Percentiles rank a stretch among this genome's conserved stretches.
These are phyloP conservation scores for Rafetus swinhoei DNA, from an alignment of 2,113 vertebrate species.

Conservation along the genomic window DNA sequence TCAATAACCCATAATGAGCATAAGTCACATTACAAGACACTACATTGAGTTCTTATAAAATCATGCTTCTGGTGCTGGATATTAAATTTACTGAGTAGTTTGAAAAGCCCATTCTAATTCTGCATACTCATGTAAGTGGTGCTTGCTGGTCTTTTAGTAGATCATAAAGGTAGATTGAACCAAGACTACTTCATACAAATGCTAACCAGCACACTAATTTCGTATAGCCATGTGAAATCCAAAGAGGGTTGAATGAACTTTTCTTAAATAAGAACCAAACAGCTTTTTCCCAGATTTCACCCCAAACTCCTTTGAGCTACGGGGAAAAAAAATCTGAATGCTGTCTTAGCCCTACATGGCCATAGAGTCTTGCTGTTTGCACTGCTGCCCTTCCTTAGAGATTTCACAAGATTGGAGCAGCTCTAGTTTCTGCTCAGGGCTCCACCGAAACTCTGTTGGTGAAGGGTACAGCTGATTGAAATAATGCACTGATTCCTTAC, in stretches of 20 bases:
- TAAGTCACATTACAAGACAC: not conserved
- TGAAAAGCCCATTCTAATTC: conserved; percentile 7
- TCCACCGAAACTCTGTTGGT: conserved; percentile 36
- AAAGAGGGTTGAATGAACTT: conserved; percentile 1
- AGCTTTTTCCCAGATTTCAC: conserved; percentile 42
- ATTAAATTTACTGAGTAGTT: not conserved
- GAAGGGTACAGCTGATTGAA: conserved; percentile 57
- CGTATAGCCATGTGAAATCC: conserved; percentile 16
- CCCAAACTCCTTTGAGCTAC: conserved; percentile 45
- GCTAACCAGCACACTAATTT: not conserved
- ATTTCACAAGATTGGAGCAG: conserved; percentile 8
- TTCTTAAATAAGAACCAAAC: conserved; percentile 40
- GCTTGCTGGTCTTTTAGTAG: not conserved
- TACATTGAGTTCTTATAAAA: not conserved
- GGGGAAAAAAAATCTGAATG: conserved; percentile 29
- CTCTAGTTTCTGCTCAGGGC: conserved; percentile 45
- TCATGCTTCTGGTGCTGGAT: accelerated
- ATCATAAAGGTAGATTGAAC: not conserved
- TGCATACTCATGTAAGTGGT: not conserved
- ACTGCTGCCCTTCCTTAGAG: conserved; percentile 8
- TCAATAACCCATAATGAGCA: not conserved
- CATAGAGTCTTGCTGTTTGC: not conserved
- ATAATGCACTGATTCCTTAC: conserved; percentile 3
- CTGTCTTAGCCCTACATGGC: not conserved
- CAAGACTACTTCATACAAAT: not conserved